Percentiles rank a stretch among this genome's conserved stretches.
Evolutionary conservation across 1,140 invertebrate genomes (phyloP).

Genomic region (Nomia melanderi): DNA sequence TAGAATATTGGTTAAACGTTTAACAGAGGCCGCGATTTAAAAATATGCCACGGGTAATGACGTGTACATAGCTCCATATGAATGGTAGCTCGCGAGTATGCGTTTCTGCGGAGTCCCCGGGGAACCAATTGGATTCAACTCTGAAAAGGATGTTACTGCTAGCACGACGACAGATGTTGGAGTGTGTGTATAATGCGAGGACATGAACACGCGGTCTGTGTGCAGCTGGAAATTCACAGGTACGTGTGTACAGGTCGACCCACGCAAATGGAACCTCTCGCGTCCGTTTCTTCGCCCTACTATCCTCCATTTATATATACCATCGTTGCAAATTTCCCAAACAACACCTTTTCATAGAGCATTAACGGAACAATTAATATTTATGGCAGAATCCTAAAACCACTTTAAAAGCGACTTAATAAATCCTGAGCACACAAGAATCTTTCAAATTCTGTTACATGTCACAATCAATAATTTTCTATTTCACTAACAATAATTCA

Average conservation of each 20-base stretch:
- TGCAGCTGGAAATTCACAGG: background rate
- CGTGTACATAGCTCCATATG: too few species aligned
- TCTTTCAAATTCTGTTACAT: too few species aligned
- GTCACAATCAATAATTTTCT: too few species aligned
- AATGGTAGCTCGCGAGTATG: background rate
- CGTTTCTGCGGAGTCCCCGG: background rate
- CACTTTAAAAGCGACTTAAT: too few species aligned
- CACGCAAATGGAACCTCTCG: background rate
- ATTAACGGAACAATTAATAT: too few species aligned
- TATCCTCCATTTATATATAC: too few species aligned
- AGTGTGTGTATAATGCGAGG: background rate
- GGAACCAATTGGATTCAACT: slow-evolving; percentile 9
- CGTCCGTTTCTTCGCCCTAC: too few species aligned
- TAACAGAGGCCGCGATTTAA: slow-evolving; percentile 2
- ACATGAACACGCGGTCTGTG: background rate
- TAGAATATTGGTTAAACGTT: background rate
- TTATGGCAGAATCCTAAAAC: too few species aligned
- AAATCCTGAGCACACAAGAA: too few species aligned
- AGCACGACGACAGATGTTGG: slow-evolving; percentile 1
- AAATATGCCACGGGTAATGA: background rate
- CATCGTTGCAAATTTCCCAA: too few species aligned
- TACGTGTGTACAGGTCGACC: background rate
- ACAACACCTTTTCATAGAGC: too few species aligned
- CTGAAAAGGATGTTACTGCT: background rate
- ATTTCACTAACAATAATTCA: too few species aligned